These are phyloP conservation scores for Seriola quinqueradiata DNA, from an alignment of 2,113 vertebrate genomes.

Conservation along the genomic window DNA sequence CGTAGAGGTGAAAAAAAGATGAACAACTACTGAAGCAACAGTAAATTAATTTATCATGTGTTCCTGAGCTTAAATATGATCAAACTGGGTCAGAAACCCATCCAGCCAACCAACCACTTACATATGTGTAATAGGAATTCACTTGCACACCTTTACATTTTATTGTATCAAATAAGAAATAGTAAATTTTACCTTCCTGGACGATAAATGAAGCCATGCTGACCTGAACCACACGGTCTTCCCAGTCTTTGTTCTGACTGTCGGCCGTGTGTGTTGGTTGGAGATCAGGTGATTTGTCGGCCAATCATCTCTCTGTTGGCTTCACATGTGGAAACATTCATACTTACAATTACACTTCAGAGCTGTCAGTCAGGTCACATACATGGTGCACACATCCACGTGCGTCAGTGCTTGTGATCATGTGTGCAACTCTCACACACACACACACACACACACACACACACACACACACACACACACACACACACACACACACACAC, in stretches of 20 bases:
- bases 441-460: conserved; percentile 12
- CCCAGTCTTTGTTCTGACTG: conserved; percentile 36
- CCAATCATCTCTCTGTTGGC: conserved; percentile 37
- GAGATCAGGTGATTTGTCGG: conserved; percentile 41
- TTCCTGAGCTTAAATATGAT: too few relatives aligned
- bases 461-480: conserved; percentile 12
- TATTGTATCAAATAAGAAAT: conserved; percentile 30
- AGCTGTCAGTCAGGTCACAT: conserved; percentile 47
- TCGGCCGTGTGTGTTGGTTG: conserved; percentile 7
- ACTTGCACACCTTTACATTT: conserved; percentile 11
- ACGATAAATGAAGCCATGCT: conserved; percentile 44
- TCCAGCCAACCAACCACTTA: not conserved
- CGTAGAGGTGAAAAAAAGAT: too few relatives aligned
- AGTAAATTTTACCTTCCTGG: conserved; percentile 5
- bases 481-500: conserved; percentile 11
- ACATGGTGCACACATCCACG: not conserved
- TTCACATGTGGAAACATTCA: conserved; percentile 71
- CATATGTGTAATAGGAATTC: not conserved
- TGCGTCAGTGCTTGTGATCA: conserved; percentile 18
- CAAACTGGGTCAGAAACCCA: not conserved
- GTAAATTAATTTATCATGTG: too few relatives aligned
- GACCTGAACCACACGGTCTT: not conserved
- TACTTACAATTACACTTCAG: conserved; percentile 34
- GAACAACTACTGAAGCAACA: too few relatives aligned
- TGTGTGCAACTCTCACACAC: not conserved